Conservation (phyloP, 1,140 invertebrate genomes). For the Drosophila grimshawi region DNA sequence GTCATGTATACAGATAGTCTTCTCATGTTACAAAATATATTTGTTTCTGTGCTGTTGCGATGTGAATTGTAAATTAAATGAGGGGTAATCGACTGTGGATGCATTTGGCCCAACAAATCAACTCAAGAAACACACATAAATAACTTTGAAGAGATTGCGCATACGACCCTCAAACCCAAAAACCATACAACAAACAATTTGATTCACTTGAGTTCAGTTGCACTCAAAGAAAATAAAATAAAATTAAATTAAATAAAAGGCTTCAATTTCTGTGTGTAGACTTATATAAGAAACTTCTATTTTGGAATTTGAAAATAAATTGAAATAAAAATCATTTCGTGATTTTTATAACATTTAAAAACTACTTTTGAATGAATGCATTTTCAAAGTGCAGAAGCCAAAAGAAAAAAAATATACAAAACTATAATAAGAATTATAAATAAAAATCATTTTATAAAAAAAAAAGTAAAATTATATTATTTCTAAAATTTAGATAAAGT, state of each 20-base stretch:
- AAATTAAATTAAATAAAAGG: slow-evolving; percentile 38
- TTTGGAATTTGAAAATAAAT: too few species aligned
- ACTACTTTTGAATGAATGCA: too few species aligned
- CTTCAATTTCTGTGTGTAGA: too few species aligned
- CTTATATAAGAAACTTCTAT: too few species aligned
- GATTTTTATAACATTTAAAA: too few species aligned
- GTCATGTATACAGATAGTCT: background rate
- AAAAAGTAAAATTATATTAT: too few species aligned
- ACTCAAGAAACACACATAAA: background rate
- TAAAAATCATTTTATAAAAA: too few species aligned
- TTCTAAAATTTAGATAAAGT: too few species aligned
- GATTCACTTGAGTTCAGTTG: slow-evolving; percentile 52
- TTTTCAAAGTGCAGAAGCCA: too few species aligned
- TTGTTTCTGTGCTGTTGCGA: background rate
- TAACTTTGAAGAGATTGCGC: slow-evolving; percentile 27
- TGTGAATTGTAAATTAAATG: slow-evolving; percentile 24
- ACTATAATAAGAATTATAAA: too few species aligned
- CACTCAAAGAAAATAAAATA: background rate
- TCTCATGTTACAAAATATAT: background rate
- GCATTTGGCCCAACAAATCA: slow-evolving; percentile 48
- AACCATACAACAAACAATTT: slow-evolving; percentile 54
- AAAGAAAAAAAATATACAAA: too few species aligned
- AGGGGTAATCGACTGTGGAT: slow-evolving; percentile 58
- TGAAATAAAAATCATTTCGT: too few species aligned
- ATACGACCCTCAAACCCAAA: slow-evolving; percentile 25